Conservation (phyloP, 2,113 vertebrate species). For the Bubalus kerabau region DNA sequence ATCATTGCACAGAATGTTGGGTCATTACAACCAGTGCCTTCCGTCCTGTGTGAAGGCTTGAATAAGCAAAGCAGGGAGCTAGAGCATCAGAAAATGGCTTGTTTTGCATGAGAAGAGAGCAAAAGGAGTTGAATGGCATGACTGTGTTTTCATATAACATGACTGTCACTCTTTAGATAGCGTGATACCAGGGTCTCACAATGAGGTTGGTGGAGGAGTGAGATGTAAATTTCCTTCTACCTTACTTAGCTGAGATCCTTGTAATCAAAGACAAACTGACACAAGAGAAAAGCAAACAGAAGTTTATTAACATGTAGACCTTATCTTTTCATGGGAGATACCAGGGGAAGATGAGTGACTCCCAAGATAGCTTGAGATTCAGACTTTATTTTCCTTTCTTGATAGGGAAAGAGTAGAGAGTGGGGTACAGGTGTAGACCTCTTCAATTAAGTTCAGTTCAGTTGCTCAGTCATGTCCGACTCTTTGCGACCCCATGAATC, state of each 20-base stretch:
- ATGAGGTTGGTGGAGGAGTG: background rate
- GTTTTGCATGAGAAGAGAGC: background rate
- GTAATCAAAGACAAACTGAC: background rate
- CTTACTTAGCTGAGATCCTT: background rate
- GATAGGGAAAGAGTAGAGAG: background rate
- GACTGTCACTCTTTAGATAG: background rate
- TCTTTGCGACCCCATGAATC: no score
- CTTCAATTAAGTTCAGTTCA: background rate
- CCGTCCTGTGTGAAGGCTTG: background rate
- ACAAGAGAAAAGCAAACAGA: background rate
- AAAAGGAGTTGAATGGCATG: background rate
- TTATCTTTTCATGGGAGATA: background rate
- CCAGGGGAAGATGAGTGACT: background rate
- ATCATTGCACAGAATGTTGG: background rate
- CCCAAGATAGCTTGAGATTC: background rate
- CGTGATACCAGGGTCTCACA: background rate
- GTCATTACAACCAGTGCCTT: background rate
- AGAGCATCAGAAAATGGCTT: background rate
- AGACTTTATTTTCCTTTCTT: background rate
- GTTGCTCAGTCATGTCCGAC: no score
- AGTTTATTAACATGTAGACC: background rate
- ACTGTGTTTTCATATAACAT: background rate
- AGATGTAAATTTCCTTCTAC: background rate
- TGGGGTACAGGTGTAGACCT: background rate
- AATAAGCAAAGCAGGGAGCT: background rate